Conservation (phyloP, 2,113 vertebrate genomes). For the Thinocorus orbignyianus region DNA sequence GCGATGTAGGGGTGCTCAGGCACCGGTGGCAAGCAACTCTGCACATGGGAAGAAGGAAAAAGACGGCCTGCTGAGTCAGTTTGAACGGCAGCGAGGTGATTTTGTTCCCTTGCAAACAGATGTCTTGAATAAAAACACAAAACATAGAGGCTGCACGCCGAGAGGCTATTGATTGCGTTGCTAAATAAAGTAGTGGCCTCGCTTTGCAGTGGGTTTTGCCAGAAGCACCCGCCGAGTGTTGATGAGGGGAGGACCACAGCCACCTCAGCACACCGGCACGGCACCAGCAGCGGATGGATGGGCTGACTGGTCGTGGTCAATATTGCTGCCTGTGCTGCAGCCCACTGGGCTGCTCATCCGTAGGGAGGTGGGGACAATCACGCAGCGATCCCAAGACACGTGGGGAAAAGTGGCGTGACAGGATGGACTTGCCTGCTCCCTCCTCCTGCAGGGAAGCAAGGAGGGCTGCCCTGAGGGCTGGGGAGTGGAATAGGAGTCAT, state of each 20-base stretch:
- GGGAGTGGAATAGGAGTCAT: not conserved
- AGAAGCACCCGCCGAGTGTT: not conserved
- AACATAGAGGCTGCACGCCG: not conserved
- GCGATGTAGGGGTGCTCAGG: not conserved
- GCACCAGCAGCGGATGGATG: not conserved
- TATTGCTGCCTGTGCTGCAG: not conserved
- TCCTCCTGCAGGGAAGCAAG: not conserved
- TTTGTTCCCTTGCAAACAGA: not conserved
- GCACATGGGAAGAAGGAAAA: not conserved
- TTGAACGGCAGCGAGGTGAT: not conserved
- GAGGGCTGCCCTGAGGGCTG: not conserved
- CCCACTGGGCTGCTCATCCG: not conserved
- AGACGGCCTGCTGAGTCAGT: not conserved
- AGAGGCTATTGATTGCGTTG: not conserved
- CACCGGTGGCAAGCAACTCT: not conserved
- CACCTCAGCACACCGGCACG: rapidly evolving
- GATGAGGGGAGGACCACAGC: not conserved
- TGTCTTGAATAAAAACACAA: not conserved
- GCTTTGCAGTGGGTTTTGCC: not conserved
- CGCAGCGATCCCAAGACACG: not conserved
- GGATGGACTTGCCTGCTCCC: not conserved
- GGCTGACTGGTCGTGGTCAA: not conserved
- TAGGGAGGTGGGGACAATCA: not conserved
- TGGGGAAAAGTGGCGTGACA: not conserved
- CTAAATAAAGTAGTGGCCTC: conserved; percentile 1